These are phyloP conservation scores for Andrena camellia DNA, from an alignment of 2,888 invertebrate genomes.

Conservation along the genomic window DNA sequence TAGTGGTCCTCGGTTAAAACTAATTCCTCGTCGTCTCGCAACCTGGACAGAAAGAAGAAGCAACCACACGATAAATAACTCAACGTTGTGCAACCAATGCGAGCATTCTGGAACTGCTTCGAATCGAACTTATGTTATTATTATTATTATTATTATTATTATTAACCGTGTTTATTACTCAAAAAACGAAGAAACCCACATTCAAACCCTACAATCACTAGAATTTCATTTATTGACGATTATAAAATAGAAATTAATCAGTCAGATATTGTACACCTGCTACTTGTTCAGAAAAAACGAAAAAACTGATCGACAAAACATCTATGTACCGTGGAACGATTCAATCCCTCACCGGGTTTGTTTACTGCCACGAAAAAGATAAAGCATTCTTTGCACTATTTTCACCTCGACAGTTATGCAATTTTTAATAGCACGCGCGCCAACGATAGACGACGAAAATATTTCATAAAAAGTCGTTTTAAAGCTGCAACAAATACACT, in stretches of 20 bases:
- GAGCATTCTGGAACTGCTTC: background rate
- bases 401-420: background rate
- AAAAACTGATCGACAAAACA: no score
- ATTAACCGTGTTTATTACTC: background rate
- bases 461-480: background rate
- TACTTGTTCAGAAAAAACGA: no score
- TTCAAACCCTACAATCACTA: no score
- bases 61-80: background rate
- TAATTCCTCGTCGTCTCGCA: slow-evolving; percentile 88
- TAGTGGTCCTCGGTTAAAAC: slow-evolving; percentile 88
- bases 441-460: background rate
- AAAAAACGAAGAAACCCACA: no score
- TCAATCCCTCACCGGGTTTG: no score
- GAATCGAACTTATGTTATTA: background rate
- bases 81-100: background rate
- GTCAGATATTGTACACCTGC: no score
- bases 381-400: background rate
- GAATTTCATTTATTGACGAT: no score
- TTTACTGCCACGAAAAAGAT: background rate
- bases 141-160: no score
- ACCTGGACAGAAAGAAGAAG: slow-evolving; percentile 84
- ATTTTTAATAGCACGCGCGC: slow-evolving; percentile 5
- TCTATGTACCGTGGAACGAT: no score
- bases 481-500: background rate
- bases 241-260: no score